A percentile compares a stretch with the other conserved stretches of the same genome.
Evolutionary conservation across 1,140 invertebrate genomes (phyloP).

Genomic region (Eurosta solidaginis): DNA sequence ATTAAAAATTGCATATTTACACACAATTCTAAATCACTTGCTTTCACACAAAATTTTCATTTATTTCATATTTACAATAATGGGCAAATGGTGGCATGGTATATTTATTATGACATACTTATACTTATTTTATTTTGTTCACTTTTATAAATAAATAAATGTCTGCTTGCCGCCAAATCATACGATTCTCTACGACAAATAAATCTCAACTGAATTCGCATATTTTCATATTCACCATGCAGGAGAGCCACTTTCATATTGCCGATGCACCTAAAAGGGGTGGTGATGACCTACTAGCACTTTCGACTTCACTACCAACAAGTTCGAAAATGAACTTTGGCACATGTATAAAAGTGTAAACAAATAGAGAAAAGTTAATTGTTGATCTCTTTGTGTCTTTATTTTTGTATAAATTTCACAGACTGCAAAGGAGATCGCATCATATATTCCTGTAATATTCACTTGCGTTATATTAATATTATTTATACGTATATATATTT

Average conservation of each 20-base stretch:
- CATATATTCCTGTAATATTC: too few species aligned
- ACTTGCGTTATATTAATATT: too few species aligned
- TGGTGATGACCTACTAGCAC: neutral
- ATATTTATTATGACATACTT: neutral
- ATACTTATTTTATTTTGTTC: neutral
- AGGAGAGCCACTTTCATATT: neutral
- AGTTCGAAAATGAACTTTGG: neutral
- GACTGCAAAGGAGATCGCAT: too few species aligned
- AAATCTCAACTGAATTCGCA: neutral
- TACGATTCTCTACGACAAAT: neutral
- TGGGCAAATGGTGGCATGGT: too few species aligned
- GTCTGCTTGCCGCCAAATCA: neutral
- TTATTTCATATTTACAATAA: too few species aligned
- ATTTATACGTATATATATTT: too few species aligned
- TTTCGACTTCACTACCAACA: neutral
- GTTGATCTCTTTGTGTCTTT: neutral
- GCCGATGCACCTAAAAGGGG: too few species aligned
- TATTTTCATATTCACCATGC: neutral
- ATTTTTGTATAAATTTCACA: neutral
- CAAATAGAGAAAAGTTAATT: neutral
- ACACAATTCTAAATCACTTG: too few species aligned
- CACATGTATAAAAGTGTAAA: neutral
- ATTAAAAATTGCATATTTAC: too few species aligned
- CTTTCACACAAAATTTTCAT: too few species aligned
- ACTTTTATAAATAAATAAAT: neutral